A percentile compares a stretch with the other conserved stretches of the same genome.
phyloP scores from a whole-genome alignment of 2,113 vertebrate genomes.

The Sylvia atricapilla region DNA sequence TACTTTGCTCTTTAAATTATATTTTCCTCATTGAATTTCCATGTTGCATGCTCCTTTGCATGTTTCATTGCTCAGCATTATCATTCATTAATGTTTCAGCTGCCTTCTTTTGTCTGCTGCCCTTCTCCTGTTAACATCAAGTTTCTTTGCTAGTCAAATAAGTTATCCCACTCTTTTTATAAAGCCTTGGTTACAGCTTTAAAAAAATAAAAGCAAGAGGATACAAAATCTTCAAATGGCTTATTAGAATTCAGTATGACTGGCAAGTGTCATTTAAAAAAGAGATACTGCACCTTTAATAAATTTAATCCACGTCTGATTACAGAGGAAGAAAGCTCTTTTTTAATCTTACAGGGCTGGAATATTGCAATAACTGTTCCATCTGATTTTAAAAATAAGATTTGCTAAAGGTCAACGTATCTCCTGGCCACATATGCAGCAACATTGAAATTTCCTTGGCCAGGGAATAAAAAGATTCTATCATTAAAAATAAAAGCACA shows the following conservation, averaged over 20 bases:
- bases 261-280: slow-evolving; percentile 72
- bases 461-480: slow-evolving; percentile 90
- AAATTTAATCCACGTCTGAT: slow-evolving; percentile 80
- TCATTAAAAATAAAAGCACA: slow-evolving; percentile 84
- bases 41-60: slow-evolving; percentile 9
- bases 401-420: slow-evolving; percentile 90
- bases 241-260: slow-evolving; percentile 70
- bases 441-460: slow-evolving; percentile 84
- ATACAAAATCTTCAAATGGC: slow-evolving; percentile 48
- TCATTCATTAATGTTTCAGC: slow-evolving; percentile 56
- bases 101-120: slow-evolving; percentile 50
- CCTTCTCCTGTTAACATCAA: slow-evolving; percentile 51
- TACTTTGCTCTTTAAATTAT: slow-evolving; percentile 34
- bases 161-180: slow-evolving; percentile 31
- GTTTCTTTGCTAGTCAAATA: slow-evolving; percentile 56
- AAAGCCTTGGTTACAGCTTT: slow-evolving; percentile 41
- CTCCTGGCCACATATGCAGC: slow-evolving; percentile 83
- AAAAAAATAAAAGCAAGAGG: slow-evolving; percentile 21
- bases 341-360: slow-evolving; percentile 79
- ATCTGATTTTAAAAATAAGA: slow-evolving; percentile 84
- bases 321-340: slow-evolving; percentile 75
- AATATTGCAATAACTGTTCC: slow-evolving; percentile 84
- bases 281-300: slow-evolving; percentile 75
- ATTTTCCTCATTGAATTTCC: slow-evolving; percentile 50
- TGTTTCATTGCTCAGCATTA: slow-evolving; percentile 54